Conservation (phyloP, 1,140 invertebrate species). For the Colletes latitarsis region DNA sequence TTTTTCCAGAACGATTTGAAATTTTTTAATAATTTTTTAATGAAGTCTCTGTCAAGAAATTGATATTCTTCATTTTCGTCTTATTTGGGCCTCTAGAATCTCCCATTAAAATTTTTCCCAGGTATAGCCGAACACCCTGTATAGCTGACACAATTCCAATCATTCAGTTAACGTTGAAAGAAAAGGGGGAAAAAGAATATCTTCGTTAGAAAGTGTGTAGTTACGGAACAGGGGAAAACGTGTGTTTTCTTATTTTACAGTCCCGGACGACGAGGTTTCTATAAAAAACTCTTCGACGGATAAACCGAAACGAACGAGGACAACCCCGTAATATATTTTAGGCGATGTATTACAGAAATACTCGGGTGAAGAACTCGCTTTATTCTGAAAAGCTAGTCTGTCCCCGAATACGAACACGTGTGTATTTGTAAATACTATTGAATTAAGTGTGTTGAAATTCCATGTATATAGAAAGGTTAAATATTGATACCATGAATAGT, state of each 20-base stretch:
- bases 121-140: no score
- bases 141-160: no score
- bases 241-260: constrained; percentile 23
- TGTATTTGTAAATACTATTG: constrained; percentile 68
- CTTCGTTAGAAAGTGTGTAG: no score
- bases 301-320: constrained; percentile 7
- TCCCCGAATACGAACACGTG: constrained; percentile 16
- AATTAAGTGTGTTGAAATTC: constrained; percentile 61
- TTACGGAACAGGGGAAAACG: no score
- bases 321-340: constrained; percentile 1
- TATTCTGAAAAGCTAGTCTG: constrained; percentile 23
- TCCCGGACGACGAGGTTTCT: neutral
- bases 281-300: constrained; percentile 4
- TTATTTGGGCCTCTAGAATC: no score
- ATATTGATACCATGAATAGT: constrained; percentile 40
- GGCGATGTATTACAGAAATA: neutral
- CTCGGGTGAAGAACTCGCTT: neutral
- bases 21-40: no score
- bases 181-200: no score
- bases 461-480: constrained; percentile 53
- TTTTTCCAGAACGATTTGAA: no score
- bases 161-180: no score
- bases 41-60: no score
- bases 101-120: no score
- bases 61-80: no score